Evolutionary conservation across 2,888 invertebrate species (phyloP).

Genomic region (Lasioglossum marginatum): DNA sequence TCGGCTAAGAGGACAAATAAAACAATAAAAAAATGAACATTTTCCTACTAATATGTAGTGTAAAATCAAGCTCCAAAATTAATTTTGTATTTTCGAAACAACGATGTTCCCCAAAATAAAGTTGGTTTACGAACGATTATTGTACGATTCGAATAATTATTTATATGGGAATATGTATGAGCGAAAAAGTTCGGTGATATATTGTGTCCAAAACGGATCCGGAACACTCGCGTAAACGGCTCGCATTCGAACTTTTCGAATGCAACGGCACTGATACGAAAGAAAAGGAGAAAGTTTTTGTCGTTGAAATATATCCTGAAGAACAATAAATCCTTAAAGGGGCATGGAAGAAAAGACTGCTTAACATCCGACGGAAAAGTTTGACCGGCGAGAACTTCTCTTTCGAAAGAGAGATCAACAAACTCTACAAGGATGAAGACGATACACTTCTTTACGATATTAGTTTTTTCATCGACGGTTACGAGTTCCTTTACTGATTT

Average conservation of each 20-base stretch:
- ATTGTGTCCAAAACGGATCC: slow-evolving; percentile 6
- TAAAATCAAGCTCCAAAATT: neutral
- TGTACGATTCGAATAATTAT: neutral
- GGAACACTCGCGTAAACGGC: slow-evolving; percentile 20
- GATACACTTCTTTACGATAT: slow-evolving; percentile 41
- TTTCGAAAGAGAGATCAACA: neutral
- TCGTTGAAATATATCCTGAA: slow-evolving; percentile 26
- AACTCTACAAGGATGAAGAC: slow-evolving; percentile 45
- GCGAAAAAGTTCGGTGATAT: neutral
- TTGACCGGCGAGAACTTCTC: neutral
- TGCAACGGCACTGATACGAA: slow-evolving; percentile 11
- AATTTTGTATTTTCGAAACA: neutral
- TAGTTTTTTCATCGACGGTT: slow-evolving; percentile 42
- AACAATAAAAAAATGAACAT: neutral
- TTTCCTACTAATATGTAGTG: neutral
- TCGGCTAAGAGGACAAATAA: neutral
- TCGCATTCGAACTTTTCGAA: slow-evolving; percentile 37
- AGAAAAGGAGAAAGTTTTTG: slow-evolving; percentile 43
- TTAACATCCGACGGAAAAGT: neutral
- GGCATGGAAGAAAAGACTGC: neutral
- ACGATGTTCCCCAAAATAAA: neutral
- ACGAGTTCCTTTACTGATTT: slow-evolving; percentile 66
- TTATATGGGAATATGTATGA: neutral
- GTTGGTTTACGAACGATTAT: neutral
- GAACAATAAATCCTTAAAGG: slow-evolving; percentile 14